These are phyloP conservation scores for Narcine bancroftii DNA, from an alignment of 2,113 vertebrate genomes.

Conservation along the genomic window DNA sequence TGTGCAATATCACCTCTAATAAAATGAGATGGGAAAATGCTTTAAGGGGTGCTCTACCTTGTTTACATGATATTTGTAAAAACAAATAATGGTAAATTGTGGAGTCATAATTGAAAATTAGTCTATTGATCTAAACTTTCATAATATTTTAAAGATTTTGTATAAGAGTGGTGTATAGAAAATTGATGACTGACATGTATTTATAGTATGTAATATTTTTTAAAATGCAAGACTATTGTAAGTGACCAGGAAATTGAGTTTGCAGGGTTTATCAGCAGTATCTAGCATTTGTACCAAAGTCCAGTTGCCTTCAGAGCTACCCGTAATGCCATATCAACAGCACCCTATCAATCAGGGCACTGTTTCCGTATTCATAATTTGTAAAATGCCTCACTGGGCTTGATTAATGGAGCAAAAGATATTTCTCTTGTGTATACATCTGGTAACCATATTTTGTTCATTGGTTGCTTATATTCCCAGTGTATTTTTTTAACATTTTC, in stretches of 20 bases:
- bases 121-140: background rate
- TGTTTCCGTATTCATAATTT: constrained; percentile 36
- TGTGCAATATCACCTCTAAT: constrained; percentile 10
- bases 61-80: background rate
- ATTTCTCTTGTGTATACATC: constrained; percentile 34
- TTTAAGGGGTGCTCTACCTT: background rate
- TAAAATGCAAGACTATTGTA: background rate
- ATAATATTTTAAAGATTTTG: background rate
- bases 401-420: constrained; percentile 37
- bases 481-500: constrained; percentile 11
- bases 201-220: background rate
- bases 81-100: background rate
- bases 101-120: background rate
- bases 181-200: constrained; percentile 10
- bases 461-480: background rate
- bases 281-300: constrained; percentile 15
- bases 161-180: background rate
- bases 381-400: constrained; percentile 33
- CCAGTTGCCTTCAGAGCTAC: constrained; percentile 6
- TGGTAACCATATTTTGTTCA: constrained; percentile 35
- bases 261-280: background rate
- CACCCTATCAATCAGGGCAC: constrained; percentile 35
- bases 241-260: constrained; percentile 16
- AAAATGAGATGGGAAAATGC: background rate
- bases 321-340: constrained; percentile 16